Evolutionary conservation across 1,140 invertebrate species (phyloP).

Genomic region (Caenorhabditis latens): DNA sequence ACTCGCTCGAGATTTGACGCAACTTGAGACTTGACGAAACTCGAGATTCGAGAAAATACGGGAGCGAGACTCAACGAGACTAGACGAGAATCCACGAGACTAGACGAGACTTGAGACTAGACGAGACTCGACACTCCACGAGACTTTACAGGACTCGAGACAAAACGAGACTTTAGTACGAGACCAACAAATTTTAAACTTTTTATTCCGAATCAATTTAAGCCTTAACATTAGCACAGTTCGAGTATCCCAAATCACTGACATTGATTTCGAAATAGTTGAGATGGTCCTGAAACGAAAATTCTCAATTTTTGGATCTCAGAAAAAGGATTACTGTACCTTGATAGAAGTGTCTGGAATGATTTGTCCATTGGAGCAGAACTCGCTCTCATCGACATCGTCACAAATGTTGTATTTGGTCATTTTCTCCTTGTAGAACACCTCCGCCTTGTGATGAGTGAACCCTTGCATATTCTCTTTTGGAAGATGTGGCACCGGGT

Average conservation of each 20-base stretch:
- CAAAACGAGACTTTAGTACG: too few relatives aligned
- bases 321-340: not conserved
- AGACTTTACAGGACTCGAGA: too few relatives aligned
- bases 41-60: too few relatives aligned
- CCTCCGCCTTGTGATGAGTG: slow-evolving; percentile 65
- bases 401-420: slow-evolving; percentile 39
- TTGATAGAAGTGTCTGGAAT: slow-evolving; percentile 56
- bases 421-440: slow-evolving; percentile 62
- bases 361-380: slow-evolving; percentile 54
- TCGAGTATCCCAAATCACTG: slow-evolving; percentile 56
- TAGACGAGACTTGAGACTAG: too few relatives aligned
- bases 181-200: too few relatives aligned
- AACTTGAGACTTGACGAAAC: too few relatives aligned
- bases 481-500: slow-evolving; percentile 63
- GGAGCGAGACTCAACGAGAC: too few relatives aligned
- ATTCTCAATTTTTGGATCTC: too few relatives aligned
- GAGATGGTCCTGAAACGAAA: slow-evolving; percentile 54
- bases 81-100: too few relatives aligned
- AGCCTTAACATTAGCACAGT: slow-evolving; percentile 31
- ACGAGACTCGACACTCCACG: too few relatives aligned
- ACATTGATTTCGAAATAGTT: slow-evolving; percentile 58
- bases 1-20: too few relatives aligned
- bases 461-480: slow-evolving; percentile 58
- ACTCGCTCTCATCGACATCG: slow-evolving; percentile 58
- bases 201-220: not conserved